Conservation (phyloP, 2,888 invertebrate species). For the Campoletis raptor region DNA sequence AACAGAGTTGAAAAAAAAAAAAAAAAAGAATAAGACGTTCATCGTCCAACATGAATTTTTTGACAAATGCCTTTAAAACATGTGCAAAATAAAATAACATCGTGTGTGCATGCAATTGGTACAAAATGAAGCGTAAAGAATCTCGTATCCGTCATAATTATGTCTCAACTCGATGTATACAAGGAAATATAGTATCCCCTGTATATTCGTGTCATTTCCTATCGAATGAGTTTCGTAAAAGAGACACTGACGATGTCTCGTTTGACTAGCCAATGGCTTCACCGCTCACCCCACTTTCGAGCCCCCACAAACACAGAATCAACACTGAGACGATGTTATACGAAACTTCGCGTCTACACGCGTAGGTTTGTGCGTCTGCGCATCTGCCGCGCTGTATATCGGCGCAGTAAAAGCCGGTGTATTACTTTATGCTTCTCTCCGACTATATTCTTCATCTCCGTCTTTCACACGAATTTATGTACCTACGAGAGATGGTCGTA, state of each 20-base stretch:
- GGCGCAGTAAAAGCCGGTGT: not conserved
- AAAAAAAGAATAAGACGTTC: not conserved
- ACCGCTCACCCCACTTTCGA: slow-evolving; percentile 26
- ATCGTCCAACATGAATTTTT: not conserved
- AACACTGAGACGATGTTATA: not conserved
- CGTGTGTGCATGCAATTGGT: not conserved
- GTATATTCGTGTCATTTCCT: slow-evolving; percentile 15
- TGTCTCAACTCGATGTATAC: not conserved
- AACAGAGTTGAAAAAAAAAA: not conserved
- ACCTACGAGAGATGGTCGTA: not conserved
- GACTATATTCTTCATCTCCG: slow-evolving; percentile 43
- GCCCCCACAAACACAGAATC: not conserved
- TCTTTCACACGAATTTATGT: slow-evolving; percentile 20
- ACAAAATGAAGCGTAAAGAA: not conserved
- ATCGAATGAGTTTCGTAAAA: slow-evolving; percentile 1
- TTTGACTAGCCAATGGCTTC: slow-evolving; percentile 24
- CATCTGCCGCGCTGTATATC: slow-evolving; percentile 41
- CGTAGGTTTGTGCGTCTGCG: slow-evolving; percentile 51
- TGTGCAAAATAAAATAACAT: not conserved
- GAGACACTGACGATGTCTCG: slow-evolving; percentile 13
- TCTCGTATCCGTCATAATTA: slow-evolving; percentile 15
- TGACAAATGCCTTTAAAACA: not conserved
- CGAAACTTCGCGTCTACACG: slow-evolving; percentile 26
- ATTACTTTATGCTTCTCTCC: slow-evolving; percentile 32
- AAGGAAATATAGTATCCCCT: not conserved